A percentile compares a stretch with the other conserved stretches of the same genome.
Conservation (phyloP, 2,797 vertebrate genomes). For the Xenentodon cancila region DNA sequence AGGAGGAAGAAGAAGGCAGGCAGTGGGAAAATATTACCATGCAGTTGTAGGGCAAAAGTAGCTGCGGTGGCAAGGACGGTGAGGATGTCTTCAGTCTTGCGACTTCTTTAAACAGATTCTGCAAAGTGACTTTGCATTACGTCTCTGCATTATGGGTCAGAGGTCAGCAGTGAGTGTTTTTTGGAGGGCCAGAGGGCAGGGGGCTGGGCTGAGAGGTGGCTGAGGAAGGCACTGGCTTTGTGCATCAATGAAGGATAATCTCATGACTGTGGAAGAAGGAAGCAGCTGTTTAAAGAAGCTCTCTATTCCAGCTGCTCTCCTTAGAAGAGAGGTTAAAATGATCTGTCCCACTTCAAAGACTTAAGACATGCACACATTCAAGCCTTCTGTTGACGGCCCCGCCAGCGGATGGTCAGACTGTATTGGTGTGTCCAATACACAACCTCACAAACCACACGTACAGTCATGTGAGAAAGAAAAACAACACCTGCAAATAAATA, state of each 20-base stretch:
- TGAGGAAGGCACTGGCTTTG: conserved; percentile 64
- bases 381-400: conserved; percentile 51
- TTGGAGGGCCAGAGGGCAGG: conserved; percentile 33
- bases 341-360: conserved; percentile 82
- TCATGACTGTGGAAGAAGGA: conserved; percentile 78
- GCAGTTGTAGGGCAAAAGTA: conserved; percentile 32
- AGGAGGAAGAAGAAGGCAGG: conserved; percentile 18
- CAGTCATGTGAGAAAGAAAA: not conserved
- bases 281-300: conserved; percentile 77
- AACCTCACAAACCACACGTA: conserved; percentile 33
- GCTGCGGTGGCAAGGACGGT: conserved; percentile 19
- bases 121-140: conserved; percentile 63
- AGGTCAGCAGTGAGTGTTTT: conserved; percentile 73
- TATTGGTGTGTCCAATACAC: conserved; percentile 57
- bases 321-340: conserved; percentile 80
- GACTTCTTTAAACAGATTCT: conserved; percentile 36
- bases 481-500: no score
- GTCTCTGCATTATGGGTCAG: conserved; percentile 72
- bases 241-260: conserved; percentile 79
- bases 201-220: conserved; percentile 55
- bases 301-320: conserved; percentile 80
- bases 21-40: conserved; percentile 34
- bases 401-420: conserved; percentile 65
- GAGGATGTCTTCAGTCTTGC: conserved; percentile 51
- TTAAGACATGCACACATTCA: conserved; percentile 44